These are phyloP conservation scores for Hemistola chrysoprasaria DNA, from an alignment of 2,888 invertebrate species.

Conservation along the genomic window DNA sequence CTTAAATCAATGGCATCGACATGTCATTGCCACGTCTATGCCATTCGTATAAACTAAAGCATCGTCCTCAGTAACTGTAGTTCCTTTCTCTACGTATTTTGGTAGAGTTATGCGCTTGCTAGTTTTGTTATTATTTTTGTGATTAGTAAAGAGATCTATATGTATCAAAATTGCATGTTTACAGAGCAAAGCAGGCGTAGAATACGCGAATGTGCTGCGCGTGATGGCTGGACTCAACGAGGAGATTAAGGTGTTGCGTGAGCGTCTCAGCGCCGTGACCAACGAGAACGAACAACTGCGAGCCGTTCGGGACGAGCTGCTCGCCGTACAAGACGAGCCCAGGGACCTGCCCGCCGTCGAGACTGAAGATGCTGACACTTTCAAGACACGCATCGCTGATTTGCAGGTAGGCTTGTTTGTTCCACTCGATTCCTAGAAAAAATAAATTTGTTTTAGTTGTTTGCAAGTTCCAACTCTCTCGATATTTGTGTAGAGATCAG, in stretches of 20 bases:
- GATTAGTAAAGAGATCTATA: no score
- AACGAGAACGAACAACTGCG: conserved; percentile 64
- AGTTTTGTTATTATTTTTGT: no score
- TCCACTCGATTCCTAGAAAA: not conserved
- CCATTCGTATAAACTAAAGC: no score
- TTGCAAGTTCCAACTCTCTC: no score
- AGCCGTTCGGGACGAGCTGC: conserved; percentile 63
- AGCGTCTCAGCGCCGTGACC: conserved; percentile 47
- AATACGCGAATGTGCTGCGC: conserved; percentile 71
- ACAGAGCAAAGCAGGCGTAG: conserved; percentile 59
- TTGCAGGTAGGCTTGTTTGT: conserved; percentile 51
- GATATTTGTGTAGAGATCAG: no score
- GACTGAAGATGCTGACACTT: conserved; percentile 50
- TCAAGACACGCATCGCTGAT: conserved; percentile 55
- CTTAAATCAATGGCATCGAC: no score
- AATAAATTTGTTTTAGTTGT: not conserved
- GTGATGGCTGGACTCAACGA: conserved; percentile 76
- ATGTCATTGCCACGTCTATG: no score
- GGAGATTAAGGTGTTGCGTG: conserved; percentile 67
- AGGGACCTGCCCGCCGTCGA: conserved; percentile 39
- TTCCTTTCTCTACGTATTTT: no score
- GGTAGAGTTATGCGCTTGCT: no score
- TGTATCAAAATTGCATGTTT: no score
- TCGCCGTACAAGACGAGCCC: conserved; percentile 53
- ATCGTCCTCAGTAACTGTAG: no score